phyloP scores from a whole-genome alignment of 1,140 invertebrate genomes.

The Drosophila bocqueti region DNA sequence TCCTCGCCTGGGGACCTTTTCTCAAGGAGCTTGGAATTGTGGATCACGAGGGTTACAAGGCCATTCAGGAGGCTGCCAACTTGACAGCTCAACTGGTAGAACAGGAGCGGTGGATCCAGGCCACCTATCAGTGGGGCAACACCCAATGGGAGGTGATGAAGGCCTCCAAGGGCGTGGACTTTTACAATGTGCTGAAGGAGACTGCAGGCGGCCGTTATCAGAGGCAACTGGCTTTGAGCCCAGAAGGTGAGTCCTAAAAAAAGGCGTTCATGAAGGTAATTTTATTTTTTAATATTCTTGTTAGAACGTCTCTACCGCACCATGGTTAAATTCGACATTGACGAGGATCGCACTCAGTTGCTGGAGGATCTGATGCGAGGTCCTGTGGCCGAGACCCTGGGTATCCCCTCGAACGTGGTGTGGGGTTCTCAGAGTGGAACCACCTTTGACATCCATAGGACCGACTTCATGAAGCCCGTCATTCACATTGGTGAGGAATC shows the following conservation, averaged over 20 bases:
- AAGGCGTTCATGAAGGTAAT: too few species aligned
- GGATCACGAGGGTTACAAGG: slow-evolving; percentile 87
- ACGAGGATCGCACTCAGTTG: slow-evolving; percentile 67
- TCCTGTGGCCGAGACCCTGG: slow-evolving; percentile 88
- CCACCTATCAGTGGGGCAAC: slow-evolving; percentile 88
- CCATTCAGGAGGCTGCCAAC: slow-evolving; percentile 86
- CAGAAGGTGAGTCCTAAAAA: slow-evolving; percentile 23
- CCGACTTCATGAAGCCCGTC: slow-evolving; percentile 95
- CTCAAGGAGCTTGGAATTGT: slow-evolving; percentile 86
- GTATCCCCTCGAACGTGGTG: slow-evolving; percentile 87
- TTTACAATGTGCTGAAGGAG: slow-evolving; percentile 91
- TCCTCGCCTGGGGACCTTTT: slow-evolving; percentile 92
- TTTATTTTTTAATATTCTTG: not conserved
- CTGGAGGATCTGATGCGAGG: slow-evolving; percentile 90
- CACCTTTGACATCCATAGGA: slow-evolving; percentile 89
- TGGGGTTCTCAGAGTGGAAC: slow-evolving; percentile 87
- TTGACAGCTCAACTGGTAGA: slow-evolving; percentile 86
- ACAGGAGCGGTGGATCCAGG: slow-evolving; percentile 86
- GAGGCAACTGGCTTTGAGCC: slow-evolving; percentile 62
- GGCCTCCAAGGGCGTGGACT: slow-evolving; percentile 89
- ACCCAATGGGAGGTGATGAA: slow-evolving; percentile 88
- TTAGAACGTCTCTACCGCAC: slow-evolving; percentile 70
- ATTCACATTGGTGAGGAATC: slow-evolving; percentile 87
- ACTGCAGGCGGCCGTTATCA: slow-evolving; percentile 56
- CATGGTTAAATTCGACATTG: slow-evolving; percentile 67